phyloP scores from a whole-genome alignment of 2,888 invertebrate species.

The Altica lythri region DNA sequence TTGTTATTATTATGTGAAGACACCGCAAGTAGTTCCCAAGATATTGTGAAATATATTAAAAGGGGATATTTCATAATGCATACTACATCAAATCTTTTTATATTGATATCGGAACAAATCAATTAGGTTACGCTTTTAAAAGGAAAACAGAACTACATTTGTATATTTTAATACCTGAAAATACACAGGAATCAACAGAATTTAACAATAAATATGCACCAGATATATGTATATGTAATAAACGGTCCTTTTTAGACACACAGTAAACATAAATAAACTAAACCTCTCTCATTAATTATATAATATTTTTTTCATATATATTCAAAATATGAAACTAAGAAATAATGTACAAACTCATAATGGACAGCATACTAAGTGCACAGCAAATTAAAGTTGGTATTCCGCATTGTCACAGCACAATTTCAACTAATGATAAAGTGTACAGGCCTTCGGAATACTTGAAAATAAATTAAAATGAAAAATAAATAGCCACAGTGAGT shows the following conservation, averaged over 20 bases:
- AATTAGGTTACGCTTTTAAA: constrained; percentile 4
- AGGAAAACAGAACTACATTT: constrained; percentile 23
- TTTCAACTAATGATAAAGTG: constrained; percentile 27
- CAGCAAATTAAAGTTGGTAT: constrained; percentile 31
- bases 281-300: constrained; percentile 25
- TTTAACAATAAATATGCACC: constrained; percentile 36
- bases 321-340: constrained; percentile 24
- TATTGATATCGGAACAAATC: constrained; percentile 1
- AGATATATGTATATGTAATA: constrained; percentile 25
- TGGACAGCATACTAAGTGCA: constrained; percentile 34
- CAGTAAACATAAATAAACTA: constrained; percentile 28
- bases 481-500: constrained; percentile 40
- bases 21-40: too few relatives aligned
- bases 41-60: too few relatives aligned
- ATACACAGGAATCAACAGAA: constrained; percentile 28
- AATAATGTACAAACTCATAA: constrained; percentile 30
- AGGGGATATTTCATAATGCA: too few relatives aligned
- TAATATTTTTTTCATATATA: constrained; percentile 32
- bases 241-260: constrained; percentile 21
- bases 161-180: constrained; percentile 32
- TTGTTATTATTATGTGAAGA: too few relatives aligned
- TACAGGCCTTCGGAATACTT: constrained; percentile 29
- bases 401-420: constrained; percentile 30
- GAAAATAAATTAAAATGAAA: constrained; percentile 34
- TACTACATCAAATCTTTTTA: constrained; percentile 8